Percentiles rank a stretch among this genome's conserved stretches.
Conservation (phyloP, 2,113 vertebrate species). For the Thymallus thymallus region DNA sequence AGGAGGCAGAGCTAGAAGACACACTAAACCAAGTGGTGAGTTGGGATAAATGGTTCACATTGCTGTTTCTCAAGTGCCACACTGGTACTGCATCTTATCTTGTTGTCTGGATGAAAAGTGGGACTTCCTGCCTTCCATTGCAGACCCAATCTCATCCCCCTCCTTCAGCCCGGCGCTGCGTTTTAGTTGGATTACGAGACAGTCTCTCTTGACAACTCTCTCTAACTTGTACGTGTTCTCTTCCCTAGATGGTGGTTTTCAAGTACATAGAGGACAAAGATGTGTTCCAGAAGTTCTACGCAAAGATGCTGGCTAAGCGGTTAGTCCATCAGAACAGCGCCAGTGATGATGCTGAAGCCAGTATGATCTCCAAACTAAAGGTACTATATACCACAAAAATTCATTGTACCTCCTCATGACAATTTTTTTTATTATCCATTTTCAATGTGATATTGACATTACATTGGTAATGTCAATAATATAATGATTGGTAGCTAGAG, state of each 20-base stretch:
- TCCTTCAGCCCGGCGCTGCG: too few relatives aligned
- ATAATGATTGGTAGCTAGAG: too few relatives aligned
- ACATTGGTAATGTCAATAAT: too few relatives aligned
- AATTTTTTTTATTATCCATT: too few relatives aligned
- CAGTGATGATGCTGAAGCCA: slow-evolving; percentile 85
- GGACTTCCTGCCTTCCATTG: too few relatives aligned
- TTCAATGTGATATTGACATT: too few relatives aligned
- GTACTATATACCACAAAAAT: slow-evolving; percentile 19
- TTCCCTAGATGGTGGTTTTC: slow-evolving; percentile 95
- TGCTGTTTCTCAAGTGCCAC: not conserved
- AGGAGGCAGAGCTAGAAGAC: slow-evolving; percentile 97
- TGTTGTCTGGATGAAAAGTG: too few relatives aligned
- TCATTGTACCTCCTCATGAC: too few relatives aligned
- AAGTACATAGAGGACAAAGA: slow-evolving; percentile 99
- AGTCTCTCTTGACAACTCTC: not conserved
- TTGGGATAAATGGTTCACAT: too few relatives aligned
- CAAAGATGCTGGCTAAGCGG: slow-evolving; percentile 97
- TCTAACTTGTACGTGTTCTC: not conserved
- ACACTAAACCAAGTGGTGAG: slow-evolving; percentile 99
- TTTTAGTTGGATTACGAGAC: not conserved
- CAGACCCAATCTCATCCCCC: too few relatives aligned
- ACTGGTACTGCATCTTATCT: too few relatives aligned
- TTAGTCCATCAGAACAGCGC: slow-evolving; percentile 98
- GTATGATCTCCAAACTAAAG: slow-evolving; percentile 68
- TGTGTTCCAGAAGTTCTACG: slow-evolving; percentile 99